Percentiles rank a stretch among this genome's conserved stretches.
phyloP scores from a whole-genome alignment of 2,797 vertebrate genomes.

The Anomalospiza imberbis region DNA sequence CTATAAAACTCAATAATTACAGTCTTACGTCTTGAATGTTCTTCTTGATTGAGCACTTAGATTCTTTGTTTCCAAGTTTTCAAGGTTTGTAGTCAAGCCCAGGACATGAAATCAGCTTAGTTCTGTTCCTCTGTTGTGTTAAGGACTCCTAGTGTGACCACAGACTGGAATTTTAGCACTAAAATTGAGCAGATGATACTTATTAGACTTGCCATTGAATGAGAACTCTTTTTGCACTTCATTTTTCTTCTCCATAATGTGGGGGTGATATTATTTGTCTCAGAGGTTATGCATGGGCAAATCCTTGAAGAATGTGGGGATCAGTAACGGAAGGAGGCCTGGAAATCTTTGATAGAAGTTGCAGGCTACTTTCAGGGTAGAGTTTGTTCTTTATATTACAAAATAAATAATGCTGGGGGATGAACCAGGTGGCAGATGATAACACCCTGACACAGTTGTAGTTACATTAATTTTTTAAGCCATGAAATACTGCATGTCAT shows the following conservation, averaged over 20 bases:
- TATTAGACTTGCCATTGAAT: neutral
- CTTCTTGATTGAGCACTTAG: neutral
- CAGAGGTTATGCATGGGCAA: neutral
- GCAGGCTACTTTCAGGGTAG: neutral
- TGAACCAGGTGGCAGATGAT: constrained; percentile 16
- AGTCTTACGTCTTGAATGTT: neutral
- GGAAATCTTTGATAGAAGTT: neutral
- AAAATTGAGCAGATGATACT: neutral
- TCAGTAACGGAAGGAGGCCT: neutral
- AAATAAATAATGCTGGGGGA: neutral
- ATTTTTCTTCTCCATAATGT: neutral
- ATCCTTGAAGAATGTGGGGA: neutral
- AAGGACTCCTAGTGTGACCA: neutral
- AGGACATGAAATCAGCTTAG: neutral
- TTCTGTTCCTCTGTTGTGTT: neutral
- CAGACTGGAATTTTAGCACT: neutral
- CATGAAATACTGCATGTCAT: neutral
- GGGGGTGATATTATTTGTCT: neutral
- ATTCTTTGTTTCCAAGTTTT: neutral
- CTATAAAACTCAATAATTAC: neutral
- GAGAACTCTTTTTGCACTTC: neutral
- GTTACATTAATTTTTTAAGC: neutral
- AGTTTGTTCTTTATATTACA: neutral
- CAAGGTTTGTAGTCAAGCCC: neutral
- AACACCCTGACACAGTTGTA: neutral